phyloP scores from a whole-genome alignment of 2,113 vertebrate species.

The Aegypius monachus region DNA sequence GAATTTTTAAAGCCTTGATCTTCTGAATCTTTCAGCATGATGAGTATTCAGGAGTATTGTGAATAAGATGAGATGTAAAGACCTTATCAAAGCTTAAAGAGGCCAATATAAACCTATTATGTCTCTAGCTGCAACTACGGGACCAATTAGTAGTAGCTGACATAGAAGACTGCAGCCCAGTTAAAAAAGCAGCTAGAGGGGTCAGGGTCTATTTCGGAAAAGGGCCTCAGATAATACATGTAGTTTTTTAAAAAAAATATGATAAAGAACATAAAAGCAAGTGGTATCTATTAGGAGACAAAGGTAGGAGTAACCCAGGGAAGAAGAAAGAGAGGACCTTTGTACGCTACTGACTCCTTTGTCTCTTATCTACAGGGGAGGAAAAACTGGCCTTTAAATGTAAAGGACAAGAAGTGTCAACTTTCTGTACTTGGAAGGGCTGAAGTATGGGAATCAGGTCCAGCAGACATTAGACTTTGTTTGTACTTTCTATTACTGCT shows the following conservation, averaged over 20 bases:
- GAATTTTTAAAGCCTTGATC: neutral
- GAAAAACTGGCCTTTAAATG: neutral
- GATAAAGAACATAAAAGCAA: neutral
- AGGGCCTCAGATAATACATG: neutral
- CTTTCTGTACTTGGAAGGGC: neutral
- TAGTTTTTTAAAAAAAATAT: neutral
- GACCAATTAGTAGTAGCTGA: constrained; percentile 22
- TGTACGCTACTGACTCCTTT: neutral
- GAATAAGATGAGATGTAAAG: neutral
- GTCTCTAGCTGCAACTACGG: constrained; percentile 26
- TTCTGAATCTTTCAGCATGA: neutral
- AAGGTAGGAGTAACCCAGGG: neutral
- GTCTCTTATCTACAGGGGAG: neutral
- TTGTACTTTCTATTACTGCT: neutral
- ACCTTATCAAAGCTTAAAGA: neutral
- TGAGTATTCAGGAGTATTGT: neutral
- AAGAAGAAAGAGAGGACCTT: neutral
- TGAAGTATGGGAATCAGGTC: neutral
- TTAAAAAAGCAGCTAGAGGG: neutral
- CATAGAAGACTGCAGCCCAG: neutral
- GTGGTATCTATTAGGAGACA: neutral
- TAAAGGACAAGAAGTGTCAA: neutral
- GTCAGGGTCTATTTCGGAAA: neutral
- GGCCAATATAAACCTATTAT: constrained; percentile 8
- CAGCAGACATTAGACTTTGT: neutral